A percentile compares a stretch with the other conserved stretches of the same genome.
Conservation (phyloP, 2,113 vertebrate genomes). For the Oncorhynchus mykiss region DNA sequence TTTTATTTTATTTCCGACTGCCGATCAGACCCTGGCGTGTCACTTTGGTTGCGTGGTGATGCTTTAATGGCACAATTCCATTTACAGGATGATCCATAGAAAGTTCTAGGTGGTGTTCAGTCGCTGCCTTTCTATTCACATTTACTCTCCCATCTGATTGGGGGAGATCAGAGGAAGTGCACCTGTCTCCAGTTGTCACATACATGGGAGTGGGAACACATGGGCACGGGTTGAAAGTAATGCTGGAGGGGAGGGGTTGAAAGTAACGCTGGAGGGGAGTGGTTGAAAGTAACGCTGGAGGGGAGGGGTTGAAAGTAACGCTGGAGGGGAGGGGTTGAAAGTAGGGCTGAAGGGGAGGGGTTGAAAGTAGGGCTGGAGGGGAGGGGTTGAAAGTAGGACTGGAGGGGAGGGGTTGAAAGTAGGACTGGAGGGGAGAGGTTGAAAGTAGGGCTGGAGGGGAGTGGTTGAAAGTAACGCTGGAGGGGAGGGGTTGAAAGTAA, state of each 20-base stretch:
- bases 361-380: no score
- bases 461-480: background rate
- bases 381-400: no score
- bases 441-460: constrained; percentile 41
- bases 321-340: background rate
- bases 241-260: constrained; percentile 49
- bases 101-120: constrained; percentile 25
- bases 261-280: background rate
- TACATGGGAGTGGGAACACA: constrained; percentile 59
- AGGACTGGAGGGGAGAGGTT: constrained; percentile 42
- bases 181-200: constrained; percentile 49
- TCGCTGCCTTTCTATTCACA: constrained; percentile 13
- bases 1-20: background rate
- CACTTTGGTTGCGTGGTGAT: background rate
- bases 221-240: constrained; percentile 56
- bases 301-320: constrained; percentile 10
- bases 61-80: no score
- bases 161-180: constrained; percentile 54
- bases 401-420: constrained; percentile 43
- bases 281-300: background rate
- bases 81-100: background rate
- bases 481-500: no score
- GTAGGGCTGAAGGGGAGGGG: no score
- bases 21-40: background rate
- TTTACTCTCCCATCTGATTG: constrained; percentile 39